Conservation (phyloP, 2,888 invertebrate genomes). For the Gisinianus flammeolus region DNA sequence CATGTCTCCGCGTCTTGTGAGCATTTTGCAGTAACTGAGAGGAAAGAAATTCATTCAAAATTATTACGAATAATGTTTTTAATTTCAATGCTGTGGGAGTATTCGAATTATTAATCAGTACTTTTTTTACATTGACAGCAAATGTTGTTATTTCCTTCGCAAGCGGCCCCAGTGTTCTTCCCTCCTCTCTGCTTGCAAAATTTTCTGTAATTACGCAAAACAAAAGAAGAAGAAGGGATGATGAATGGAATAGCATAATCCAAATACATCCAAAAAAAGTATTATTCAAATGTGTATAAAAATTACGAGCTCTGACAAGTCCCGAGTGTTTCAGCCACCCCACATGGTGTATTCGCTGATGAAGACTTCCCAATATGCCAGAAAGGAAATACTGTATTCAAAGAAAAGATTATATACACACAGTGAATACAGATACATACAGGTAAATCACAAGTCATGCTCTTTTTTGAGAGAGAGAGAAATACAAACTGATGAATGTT, state of each 20-base stretch:
- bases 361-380: neutral
- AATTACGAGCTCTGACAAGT: conserved; percentile 10
- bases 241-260: neutral
- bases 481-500: too few relatives aligned
- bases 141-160: neutral
- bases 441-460: too few relatives aligned
- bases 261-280: neutral
- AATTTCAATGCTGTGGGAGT: neutral
- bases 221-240: neutral
- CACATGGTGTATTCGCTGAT: neutral
- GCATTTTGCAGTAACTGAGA: neutral
- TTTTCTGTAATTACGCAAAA: neutral
- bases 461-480: too few relatives aligned
- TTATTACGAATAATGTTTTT: neutral
- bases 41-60: neutral
- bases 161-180: neutral
- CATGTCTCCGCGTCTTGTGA: neutral
- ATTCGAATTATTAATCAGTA: neutral
- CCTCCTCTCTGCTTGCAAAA: neutral
- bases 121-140: conserved; percentile 1
- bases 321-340: neutral
- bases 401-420: neutral
- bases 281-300: neutral
- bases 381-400: neutral
- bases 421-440: too few relatives aligned